Percentiles rank a stretch among this genome's conserved stretches.
Evolutionary conservation across 2,888 invertebrate species (phyloP).

Genomic region (Chorisops tibialis): DNA sequence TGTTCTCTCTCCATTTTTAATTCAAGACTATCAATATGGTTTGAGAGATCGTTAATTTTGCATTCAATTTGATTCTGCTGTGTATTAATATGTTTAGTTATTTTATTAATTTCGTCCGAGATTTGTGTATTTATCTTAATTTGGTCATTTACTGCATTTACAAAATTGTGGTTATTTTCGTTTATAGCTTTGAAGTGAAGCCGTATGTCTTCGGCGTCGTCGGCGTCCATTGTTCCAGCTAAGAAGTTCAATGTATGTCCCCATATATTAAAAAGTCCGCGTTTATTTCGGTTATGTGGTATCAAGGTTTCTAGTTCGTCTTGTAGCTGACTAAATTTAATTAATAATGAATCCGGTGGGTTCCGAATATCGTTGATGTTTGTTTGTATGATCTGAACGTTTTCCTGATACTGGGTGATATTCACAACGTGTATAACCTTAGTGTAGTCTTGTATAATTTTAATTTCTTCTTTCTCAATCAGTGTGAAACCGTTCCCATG

Average conservation of each 20-base stretch:
- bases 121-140: constrained; percentile 1
- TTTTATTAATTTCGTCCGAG: neutral
- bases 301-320: neutral
- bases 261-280: too few species aligned
- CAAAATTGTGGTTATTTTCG: neutral
- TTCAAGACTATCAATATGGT: too few species aligned
- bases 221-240: neutral
- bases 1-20: too few species aligned
- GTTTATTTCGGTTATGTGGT: neutral
- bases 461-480: too few species aligned
- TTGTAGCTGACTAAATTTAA: neutral
- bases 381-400: neutral
- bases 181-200: neutral
- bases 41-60: too few species aligned
- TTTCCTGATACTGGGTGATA: too few species aligned
- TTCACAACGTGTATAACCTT: neutral
- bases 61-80: too few species aligned
- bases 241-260: too few species aligned
- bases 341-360: neutral
- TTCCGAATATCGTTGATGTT: neutral
- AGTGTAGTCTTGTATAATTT: neutral
- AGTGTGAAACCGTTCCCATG: too few species aligned
- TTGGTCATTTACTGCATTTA: neutral
- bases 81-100: too few species aligned
- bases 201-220: neutral